phyloP scores from a whole-genome alignment of 2,888 invertebrate genomes.

The Hanleya hanleyi region DNA sequence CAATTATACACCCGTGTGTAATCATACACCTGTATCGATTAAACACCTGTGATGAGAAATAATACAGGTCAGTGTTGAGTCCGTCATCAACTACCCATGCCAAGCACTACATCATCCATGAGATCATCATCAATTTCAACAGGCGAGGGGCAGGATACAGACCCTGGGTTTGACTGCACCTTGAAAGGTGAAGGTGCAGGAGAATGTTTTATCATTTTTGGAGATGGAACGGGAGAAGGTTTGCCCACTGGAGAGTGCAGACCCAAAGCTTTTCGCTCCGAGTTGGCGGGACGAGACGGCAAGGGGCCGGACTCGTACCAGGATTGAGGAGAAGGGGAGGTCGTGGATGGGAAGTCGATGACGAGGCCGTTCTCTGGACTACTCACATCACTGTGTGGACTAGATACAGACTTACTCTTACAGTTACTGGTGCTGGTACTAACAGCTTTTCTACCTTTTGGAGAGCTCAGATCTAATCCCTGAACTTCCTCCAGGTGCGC shows the following conservation, averaged over 20 bases:
- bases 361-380: slow-evolving; percentile 72
- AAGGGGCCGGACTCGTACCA: slow-evolving; percentile 34
- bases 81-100: slow-evolving; percentile 21
- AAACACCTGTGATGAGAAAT: no score
- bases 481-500: background rate
- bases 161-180: slow-evolving; percentile 29
- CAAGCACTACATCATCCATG: slow-evolving; percentile 86
- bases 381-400: slow-evolving; percentile 65
- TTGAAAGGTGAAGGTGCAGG: background rate
- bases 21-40: no score
- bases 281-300: slow-evolving; percentile 24
- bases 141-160: slow-evolving; percentile 44
- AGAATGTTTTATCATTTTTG: background rate
- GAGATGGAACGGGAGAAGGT: background rate
- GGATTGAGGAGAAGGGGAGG: slow-evolving; percentile 27
- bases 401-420: slow-evolving; percentile 37
- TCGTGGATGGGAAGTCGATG: slow-evolving; percentile 68
- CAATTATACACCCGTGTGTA: no score
- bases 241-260: slow-evolving; percentile 25
- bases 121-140: slow-evolving; percentile 90
- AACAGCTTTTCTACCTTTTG: background rate
- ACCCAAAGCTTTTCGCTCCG: slow-evolving; percentile 29
- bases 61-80: background rate
- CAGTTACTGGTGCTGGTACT: background rate
- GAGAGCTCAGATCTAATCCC: background rate